Evolutionary conservation across 2,113 vertebrate genomes (phyloP), one percentile per base, ranked within the genome.

Genomic region (Rhinolophus sinicus): DNA sequence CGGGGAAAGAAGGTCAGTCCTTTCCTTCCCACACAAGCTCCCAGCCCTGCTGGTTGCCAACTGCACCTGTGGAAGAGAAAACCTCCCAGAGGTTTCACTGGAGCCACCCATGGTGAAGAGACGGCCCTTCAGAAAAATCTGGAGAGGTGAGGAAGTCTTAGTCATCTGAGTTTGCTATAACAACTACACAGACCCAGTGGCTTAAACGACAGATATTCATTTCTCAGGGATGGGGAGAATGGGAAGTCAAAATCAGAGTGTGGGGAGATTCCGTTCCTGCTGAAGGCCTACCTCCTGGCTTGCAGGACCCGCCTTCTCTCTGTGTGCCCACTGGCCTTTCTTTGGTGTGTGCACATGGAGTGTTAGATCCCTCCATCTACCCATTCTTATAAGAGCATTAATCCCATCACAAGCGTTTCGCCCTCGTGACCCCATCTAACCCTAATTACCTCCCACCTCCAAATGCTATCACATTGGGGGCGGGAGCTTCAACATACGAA

Each of bases 71-170:
- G 3, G 19, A 65, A 84, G 54, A 33, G 40, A 38, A 85, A 40
- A 3, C 47, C n/a, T 72, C 15, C 14, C 40, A 30, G n/a, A 14
- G 47, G 22, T 30, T 18, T 72, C 65, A 2, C 0, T 0, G 65
- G 62, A 44, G 26, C 82, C 22, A 21, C 35, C 11, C 5, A 9
- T 13, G 72, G 33, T n/a, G 28, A 88, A 83, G 44, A 54, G 13
- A 6, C 38, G 56, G 8, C 8, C 58, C 70, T 95, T 84, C 52
- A n/a, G 76, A n/a, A 81, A 76, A n/a, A 9, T 35, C 30, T 70
- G 21, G 78, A 70, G 30, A 65, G 12, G 3, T 0, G 0, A 60
- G 54, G 40, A 14, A 47, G 3, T 22, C 88, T 76, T 12, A 15
- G 50, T 33, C 44, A 64, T 5, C 70, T 40, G 62, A 21, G 62